phyloP scores from a whole-genome alignment of 2,888 invertebrate species.

The Scrobipalpa costella region DNA sequence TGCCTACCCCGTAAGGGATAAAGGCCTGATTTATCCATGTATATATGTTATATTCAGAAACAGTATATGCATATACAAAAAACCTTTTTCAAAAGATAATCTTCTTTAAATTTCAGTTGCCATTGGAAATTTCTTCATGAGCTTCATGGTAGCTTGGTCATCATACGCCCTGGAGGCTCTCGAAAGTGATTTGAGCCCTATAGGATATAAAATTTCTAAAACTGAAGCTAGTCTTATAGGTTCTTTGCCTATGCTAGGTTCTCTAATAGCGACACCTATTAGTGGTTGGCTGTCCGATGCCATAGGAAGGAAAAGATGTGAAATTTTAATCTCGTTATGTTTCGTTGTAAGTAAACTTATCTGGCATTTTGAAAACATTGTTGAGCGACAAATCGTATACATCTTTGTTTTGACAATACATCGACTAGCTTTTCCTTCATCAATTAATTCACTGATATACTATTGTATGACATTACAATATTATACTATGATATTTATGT shows the following conservation, averaged over 20 bases:
- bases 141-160: slow-evolving; percentile 43
- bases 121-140: slow-evolving; percentile 33
- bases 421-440: too few species aligned
- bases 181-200: slow-evolving; percentile 40
- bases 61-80: neutral
- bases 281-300: slow-evolving; percentile 40
- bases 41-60: too few species aligned
- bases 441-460: too few species aligned
- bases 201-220: slow-evolving; percentile 39
- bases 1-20: too few species aligned
- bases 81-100: neutral
- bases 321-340: slow-evolving; percentile 38
- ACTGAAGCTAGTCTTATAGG: slow-evolving; percentile 42
- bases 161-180: slow-evolving; percentile 44
- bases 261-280: slow-evolving; percentile 35
- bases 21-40: too few species aligned
- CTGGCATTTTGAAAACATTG: neutral
- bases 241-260: slow-evolving; percentile 46
- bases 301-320: slow-evolving; percentile 46
- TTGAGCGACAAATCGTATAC: neutral
- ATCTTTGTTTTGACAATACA: too few species aligned
- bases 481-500: too few species aligned
- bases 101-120: slow-evolving; percentile 39
- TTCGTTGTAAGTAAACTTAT: slow-evolving; percentile 38
- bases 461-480: too few species aligned